Evolutionary conservation across 2,888 invertebrate species (phyloP).

Genomic region (Teleiodes luculella): DNA sequence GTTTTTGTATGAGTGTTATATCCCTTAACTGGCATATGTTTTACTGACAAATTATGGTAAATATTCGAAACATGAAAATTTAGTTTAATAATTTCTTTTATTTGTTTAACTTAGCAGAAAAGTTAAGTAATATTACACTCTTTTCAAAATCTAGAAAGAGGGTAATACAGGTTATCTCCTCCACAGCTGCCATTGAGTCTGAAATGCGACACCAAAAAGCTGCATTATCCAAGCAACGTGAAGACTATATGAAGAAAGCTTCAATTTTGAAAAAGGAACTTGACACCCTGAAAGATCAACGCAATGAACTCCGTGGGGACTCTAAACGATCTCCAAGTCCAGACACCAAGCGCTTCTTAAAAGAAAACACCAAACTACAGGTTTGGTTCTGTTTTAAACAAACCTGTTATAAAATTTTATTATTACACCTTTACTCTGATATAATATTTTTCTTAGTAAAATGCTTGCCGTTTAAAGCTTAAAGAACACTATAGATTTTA

Average conservation of each 20-base stretch:
- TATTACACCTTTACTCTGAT: constrained; percentile 22
- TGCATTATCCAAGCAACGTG: constrained; percentile 87
- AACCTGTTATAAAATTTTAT: background rate
- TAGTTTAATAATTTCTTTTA: too few relatives aligned
- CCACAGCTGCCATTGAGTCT: constrained; percentile 83
- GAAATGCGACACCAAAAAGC: constrained; percentile 91
- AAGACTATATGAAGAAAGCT: constrained; percentile 88
- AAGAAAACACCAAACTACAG: constrained; percentile 91
- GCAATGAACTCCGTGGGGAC: constrained; percentile 85
- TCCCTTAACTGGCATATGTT: constrained; percentile 5
- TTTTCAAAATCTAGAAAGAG: constrained; percentile 17
- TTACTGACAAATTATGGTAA: too few relatives aligned
- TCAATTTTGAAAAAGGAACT: constrained; percentile 86
- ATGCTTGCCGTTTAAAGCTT: constrained; percentile 8
- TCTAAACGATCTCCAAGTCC: constrained; percentile 84
- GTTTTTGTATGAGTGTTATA: constrained; percentile 19
- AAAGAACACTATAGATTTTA: constrained; percentile 27
- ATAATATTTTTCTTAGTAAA: constrained; percentile 31
- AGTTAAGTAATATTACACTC: constrained; percentile 30
- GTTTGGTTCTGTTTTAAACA: constrained; percentile 65
- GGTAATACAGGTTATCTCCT: constrained; percentile 26
- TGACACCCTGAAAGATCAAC: constrained; percentile 87
- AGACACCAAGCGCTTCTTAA: constrained; percentile 87
- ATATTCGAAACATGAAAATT: too few relatives aligned
- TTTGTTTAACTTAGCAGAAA: too few relatives aligned